A percentile compares a stretch with the other conserved stretches of the same genome.
phyloP scores from a whole-genome alignment of 2,113 vertebrate species.

The Vidua chalybeata region DNA sequence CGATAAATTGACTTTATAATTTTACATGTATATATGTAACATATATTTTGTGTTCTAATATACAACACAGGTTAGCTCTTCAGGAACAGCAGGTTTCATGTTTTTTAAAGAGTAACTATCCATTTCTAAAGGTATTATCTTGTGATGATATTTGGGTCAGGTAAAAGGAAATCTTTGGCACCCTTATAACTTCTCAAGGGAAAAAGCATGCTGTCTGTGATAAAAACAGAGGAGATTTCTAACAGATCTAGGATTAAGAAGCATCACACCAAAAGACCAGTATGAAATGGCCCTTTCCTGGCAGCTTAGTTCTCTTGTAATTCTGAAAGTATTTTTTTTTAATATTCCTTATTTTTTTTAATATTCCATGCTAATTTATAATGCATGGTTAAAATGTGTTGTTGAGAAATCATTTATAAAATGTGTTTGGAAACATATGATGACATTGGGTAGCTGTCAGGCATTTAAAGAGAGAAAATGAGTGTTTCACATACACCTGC shows the following conservation, averaged over 20 bases:
- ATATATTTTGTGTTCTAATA: not conserved
- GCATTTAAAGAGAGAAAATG: not conserved
- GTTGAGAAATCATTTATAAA: not conserved
- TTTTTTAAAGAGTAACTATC: not conserved
- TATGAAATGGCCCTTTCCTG: not conserved
- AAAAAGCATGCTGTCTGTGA: not conserved
- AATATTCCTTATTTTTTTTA: not conserved
- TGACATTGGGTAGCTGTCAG: not conserved
- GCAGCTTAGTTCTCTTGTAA: not conserved
- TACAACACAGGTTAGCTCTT: not conserved
- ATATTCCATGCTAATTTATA: not conserved
- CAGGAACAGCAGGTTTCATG: not conserved
- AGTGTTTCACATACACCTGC: not conserved
- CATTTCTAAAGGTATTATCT: not conserved
- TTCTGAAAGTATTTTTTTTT: not conserved
- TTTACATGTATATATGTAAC: not conserved
- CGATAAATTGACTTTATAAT: not conserved
- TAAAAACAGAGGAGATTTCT: not conserved
- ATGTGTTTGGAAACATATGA: not conserved
- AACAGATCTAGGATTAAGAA: not conserved
- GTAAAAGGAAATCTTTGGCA: not conserved
- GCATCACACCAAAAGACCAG: not conserved
- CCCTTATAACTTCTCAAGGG: not conserved
- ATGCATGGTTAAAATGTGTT: not conserved
- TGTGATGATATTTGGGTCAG: not conserved